These are phyloP conservation scores for Andrena bicolor DNA, from an alignment of 2,888 invertebrate genomes.

Conservation along the genomic window DNA sequence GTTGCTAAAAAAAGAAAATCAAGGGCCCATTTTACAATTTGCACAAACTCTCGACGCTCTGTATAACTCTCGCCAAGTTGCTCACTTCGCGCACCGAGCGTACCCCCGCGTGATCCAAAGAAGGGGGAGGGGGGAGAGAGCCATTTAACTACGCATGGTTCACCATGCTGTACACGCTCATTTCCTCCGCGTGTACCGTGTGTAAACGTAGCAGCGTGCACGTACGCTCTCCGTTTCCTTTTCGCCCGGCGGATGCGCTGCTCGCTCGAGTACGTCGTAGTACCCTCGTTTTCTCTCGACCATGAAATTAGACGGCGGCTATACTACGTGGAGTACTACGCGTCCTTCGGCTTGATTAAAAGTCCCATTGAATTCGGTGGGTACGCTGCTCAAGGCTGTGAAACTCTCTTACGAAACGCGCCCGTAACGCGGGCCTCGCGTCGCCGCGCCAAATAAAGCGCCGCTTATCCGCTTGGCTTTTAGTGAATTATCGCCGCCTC, in stretches of 20 bases:
- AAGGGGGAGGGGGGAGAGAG: neutral
- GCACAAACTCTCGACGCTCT: no score
- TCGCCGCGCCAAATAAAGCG: slow-evolving; percentile 29
- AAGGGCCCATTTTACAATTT: no score
- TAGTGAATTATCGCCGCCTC: neutral
- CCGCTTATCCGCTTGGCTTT: neutral
- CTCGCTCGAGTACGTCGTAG: slow-evolving; percentile 72
- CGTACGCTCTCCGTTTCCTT: slow-evolving; percentile 45
- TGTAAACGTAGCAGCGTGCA: slow-evolving; percentile 29
- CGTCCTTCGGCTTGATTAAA: slow-evolving; percentile 69
- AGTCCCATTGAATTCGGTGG: slow-evolving; percentile 68
- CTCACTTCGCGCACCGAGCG: neutral
- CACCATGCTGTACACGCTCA: slow-evolving; percentile 8
- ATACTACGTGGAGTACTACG: slow-evolving; percentile 77
- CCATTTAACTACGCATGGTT: slow-evolving; percentile 22
- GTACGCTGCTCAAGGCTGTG: slow-evolving; percentile 44
- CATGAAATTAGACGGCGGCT: slow-evolving; percentile 71
- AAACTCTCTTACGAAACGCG: slow-evolving; percentile 51
- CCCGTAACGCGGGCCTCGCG: slow-evolving; percentile 9
- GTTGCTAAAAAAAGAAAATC: no score
- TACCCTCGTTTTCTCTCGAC: slow-evolving; percentile 71
- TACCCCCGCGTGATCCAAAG: neutral
- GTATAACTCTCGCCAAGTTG: neutral
- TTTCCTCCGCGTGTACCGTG: slow-evolving; percentile 20
- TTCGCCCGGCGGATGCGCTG: slow-evolving; percentile 62